Base-by-base conservation (phyloP, 2,888 invertebrate species). In the Xanthorhoe designata region DNA sequence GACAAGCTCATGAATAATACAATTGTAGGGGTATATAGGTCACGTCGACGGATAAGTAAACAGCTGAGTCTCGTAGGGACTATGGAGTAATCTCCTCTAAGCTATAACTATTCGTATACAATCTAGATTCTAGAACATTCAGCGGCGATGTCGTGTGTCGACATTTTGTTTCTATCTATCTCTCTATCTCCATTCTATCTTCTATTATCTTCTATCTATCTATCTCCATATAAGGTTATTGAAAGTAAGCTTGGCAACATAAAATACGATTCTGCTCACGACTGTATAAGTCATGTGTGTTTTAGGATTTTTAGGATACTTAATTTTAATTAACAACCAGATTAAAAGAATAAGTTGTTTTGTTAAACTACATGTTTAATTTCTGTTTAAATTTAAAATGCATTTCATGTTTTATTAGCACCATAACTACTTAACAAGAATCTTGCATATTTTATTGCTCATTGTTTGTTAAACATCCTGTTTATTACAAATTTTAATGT, bases 21-120 rank as follows among this genome's bases (percentile, higher is more conserved):
- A 83, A 85, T 86, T 85, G 84, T 86, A 77, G 80, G 78, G 78
- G 84, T 86, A 89, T 87, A 88, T 91, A 82, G 91, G 90, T 89
- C 90, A 88, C 75, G 80, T 67, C 79, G 78, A 72, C 79, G 80
- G 82, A 82, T 81, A 80, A 77, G 84, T 86, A 83, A 85, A 84
- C 86, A 85, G 79, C 74, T 75, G 71, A 75, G 73, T 73, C 76
- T 75, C 73, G 73, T 71, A 74, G 76, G 75, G 75, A 76, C 77
- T 75, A 73, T 74, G 71, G 79, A 78, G 80, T 82, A 79, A 84
- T 83, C 83, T 78, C 64, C 73, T 73, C 74, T 72, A 73, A 80
- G 77, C 73, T 75, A 55, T 76, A n/a, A 18, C 45, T 49, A 68
- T 77, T 76, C 72, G 72, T 75, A 77, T 75, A 72, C 75, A 78